phyloP scores from a whole-genome alignment of 1,140 invertebrate genomes.

The Drosophila varians region DNA sequence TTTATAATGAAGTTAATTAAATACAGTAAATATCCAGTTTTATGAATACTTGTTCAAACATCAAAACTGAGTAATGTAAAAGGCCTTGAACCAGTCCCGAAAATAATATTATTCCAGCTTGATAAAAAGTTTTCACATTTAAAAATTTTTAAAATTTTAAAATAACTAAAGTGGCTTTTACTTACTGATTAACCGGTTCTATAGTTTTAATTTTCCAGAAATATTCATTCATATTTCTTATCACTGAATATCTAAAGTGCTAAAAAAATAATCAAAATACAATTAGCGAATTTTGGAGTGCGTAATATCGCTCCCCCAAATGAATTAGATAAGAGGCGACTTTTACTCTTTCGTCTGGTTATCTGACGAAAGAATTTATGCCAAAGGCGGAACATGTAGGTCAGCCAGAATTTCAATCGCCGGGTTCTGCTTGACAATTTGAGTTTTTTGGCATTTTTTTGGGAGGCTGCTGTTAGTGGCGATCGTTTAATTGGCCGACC shows the following conservation, averaged over 20 bases:
- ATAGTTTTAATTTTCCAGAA: not conserved
- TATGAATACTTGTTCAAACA: slow-evolving; percentile 2
- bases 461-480: slow-evolving; percentile 21
- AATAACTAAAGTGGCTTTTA: not conserved
- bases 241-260: not conserved
- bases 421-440: slow-evolving; percentile 10
- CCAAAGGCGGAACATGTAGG: slow-evolving; percentile 21
- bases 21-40: not conserved
- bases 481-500: slow-evolving; percentile 68
- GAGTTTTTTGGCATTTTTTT: slow-evolving; percentile 14
- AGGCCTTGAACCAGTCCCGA: not conserved
- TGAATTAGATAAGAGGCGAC: slow-evolving; percentile 33
- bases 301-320: not conserved
- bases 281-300: slow-evolving; percentile 17
- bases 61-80: not conserved
- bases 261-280: slow-evolving; percentile 6
- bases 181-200: not conserved
- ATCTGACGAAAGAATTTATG: slow-evolving; percentile 11
- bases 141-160: not conserved
- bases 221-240: not conserved
- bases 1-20: not conserved
- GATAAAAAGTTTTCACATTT: not conserved
- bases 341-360: slow-evolving; percentile 15
- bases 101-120: not conserved
- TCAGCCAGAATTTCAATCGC: slow-evolving; percentile 23